These are phyloP conservation scores for Tinamus major DNA, from an alignment of 2,797 vertebrate species.

Conservation along the genomic window DNA sequence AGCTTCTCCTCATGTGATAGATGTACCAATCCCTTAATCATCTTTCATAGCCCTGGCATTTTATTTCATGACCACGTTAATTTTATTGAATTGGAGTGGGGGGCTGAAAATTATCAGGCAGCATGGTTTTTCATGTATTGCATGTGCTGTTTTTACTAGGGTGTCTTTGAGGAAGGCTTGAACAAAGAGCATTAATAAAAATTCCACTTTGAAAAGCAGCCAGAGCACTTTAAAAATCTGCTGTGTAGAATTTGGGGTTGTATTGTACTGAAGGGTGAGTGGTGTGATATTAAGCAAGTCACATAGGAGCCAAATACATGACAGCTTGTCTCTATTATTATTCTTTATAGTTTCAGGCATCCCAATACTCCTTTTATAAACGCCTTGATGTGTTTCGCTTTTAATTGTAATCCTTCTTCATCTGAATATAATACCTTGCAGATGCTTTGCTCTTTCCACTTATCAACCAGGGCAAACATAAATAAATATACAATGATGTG, in stretches of 20 bases:
- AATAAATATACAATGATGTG: constrained; percentile 32
- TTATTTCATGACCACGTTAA: background rate
- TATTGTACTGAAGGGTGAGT: background rate
- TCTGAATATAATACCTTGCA: constrained; percentile 6
- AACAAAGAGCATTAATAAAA: background rate
- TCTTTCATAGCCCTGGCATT: background rate
- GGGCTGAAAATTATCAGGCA: background rate
- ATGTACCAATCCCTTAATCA: background rate
- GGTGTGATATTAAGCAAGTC: background rate
- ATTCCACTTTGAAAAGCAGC: background rate
- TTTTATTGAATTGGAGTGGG: background rate
- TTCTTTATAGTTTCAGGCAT: constrained; percentile 7
- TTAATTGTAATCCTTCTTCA: constrained; percentile 13
- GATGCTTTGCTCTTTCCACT: constrained; percentile 27
- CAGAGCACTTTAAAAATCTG: background rate
- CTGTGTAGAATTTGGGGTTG: background rate
- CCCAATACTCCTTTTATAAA: constrained; percentile 18
- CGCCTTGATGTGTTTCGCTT: background rate
- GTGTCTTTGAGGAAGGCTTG: background rate
- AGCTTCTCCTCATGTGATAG: background rate
- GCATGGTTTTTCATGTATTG: background rate
- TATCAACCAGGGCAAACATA: background rate
- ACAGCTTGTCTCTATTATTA: constrained; percentile 15
- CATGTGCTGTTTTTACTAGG: background rate
- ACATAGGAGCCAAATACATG: background rate